Evolutionary conservation across 2,888 invertebrate species (phyloP).

Genomic region (Meganola albula): DNA sequence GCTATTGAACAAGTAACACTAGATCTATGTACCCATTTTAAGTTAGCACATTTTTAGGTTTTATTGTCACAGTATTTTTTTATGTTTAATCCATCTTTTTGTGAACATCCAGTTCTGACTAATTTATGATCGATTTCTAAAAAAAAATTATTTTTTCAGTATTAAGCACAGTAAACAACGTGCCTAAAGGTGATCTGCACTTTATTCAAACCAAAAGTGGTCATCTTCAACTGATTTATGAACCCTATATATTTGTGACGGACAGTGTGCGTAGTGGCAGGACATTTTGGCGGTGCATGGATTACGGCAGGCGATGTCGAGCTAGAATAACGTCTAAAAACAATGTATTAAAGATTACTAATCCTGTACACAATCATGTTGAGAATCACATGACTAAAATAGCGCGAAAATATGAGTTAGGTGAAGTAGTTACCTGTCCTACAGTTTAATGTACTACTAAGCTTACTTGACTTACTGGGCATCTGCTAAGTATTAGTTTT

Average conservation of each 20-base stretch:
- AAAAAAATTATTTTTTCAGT: slow-evolving; percentile 49
- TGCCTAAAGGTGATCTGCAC: slow-evolving; percentile 61
- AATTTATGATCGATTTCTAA: too few relatives aligned
- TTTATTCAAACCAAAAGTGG: slow-evolving; percentile 73
- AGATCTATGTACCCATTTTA: too few relatives aligned
- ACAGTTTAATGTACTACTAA: slow-evolving; percentile 38
- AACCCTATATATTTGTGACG: slow-evolving; percentile 70
- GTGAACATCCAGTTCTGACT: too few relatives aligned
- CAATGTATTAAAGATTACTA: slow-evolving; percentile 64
- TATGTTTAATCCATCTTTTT: too few relatives aligned
- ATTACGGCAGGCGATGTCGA: slow-evolving; percentile 69
- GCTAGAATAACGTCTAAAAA: slow-evolving; percentile 71
- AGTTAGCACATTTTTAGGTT: too few relatives aligned
- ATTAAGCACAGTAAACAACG: slow-evolving; percentile 50
- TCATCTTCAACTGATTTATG: slow-evolving; percentile 66
- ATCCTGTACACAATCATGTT: slow-evolving; percentile 63
- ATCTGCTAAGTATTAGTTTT: too few relatives aligned
- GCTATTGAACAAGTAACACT: too few relatives aligned
- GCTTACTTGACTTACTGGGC: too few relatives aligned
- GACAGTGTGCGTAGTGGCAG: slow-evolving; percentile 71
- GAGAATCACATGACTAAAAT: slow-evolving; percentile 67
- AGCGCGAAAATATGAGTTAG: slow-evolving; percentile 59
- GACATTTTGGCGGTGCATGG: slow-evolving; percentile 74
- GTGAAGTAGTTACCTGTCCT: slow-evolving; percentile 69
- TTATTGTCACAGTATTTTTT: too few relatives aligned